Conservation (phyloP, 2,888 invertebrate species). For the Colostygia pectinataria region DNA sequence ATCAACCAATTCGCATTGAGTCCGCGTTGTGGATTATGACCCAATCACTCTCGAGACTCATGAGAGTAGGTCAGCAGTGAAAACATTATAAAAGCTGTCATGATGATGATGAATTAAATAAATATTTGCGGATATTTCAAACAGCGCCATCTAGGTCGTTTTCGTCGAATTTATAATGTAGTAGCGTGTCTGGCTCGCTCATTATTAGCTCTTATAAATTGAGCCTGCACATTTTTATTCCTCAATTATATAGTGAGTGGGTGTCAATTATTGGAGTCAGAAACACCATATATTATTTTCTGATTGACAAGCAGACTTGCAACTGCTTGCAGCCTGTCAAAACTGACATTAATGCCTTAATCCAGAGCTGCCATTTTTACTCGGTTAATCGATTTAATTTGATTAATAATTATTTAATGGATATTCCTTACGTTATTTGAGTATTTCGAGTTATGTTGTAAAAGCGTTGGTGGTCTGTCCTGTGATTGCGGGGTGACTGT, state of each 20-base stretch:
- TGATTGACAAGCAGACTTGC: slow-evolving; percentile 30
- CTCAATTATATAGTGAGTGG: slow-evolving; percentile 10
- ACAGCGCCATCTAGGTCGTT: too few species aligned
- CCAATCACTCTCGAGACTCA: too few species aligned
- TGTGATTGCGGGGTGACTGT: too few species aligned
- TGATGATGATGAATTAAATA: too few species aligned
- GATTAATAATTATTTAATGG: slow-evolving; percentile 62
- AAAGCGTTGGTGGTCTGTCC: too few species aligned
- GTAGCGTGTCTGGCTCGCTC: not conserved
- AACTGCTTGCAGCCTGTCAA: slow-evolving; percentile 39
- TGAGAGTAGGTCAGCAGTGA: too few species aligned
- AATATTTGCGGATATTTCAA: too few species aligned
- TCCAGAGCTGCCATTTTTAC: slow-evolving; percentile 53
- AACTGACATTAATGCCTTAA: slow-evolving; percentile 50
- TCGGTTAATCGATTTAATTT: slow-evolving; percentile 61
- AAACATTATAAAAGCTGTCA: too few species aligned
- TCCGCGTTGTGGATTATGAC: too few species aligned
- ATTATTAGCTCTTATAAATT: slow-evolving; percentile 7
- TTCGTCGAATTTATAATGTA: not conserved
- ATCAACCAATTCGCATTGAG: too few species aligned
- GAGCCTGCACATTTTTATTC: slow-evolving; percentile 11
- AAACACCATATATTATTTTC: slow-evolving; percentile 22
- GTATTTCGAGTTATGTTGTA: too few species aligned
- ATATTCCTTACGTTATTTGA: not conserved
- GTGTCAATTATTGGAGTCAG: slow-evolving; percentile 23